Base-by-base conservation (phyloP, 2,113 vertebrate genomes). In the Synchiropus splendidus region DNA sequence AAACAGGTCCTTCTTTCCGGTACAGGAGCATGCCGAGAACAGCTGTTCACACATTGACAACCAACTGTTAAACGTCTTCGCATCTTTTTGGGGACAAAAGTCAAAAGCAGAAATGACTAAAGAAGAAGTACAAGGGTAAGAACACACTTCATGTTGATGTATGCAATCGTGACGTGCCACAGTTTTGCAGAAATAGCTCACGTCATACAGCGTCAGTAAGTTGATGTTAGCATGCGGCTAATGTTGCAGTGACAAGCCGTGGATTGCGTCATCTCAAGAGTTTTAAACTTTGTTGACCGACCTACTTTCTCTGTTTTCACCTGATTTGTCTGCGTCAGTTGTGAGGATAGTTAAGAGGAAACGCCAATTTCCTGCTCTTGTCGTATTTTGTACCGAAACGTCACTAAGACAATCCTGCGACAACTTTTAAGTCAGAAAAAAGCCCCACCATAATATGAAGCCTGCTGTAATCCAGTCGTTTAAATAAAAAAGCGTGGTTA, bases 61-160 rank as follows among this genome's bases (percentile, higher is more conserved):
- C n/a, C n/a, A n/a, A n/a, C 33, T 46, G 30, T 40, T 4, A 43
- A 36, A 12, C 9, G n/a, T 58, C 56, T 33, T 32, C 27, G 38
- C 18, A 1, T 6, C 11, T 5, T 21, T 61, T 16, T 32, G 11
- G 18, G n/a, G n/a, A n/a, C n/a, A 34, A 40, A 58, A 58, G 2
- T 56, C 1, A 54, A 10, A 63, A 10, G 11, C 47, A 51, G 51
- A 15, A 48, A 87, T 87, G 85, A 86, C 72, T 58, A 86, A 85
- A 70, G 85, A 86, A 15, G 67, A 68, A 45, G 47, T 60, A 1
- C 58, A 79, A 27, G 78, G 85, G 85, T 87, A 84, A 83, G 83
- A 51, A 9, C 0, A 1, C 9, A 12, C 12, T 45, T 4, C 4
- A 8, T 11, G 6, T 18, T 33, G 3, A 9, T 34, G 3, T 2